These are phyloP conservation scores for Macrobrachium rosenbergii DNA, from an alignment of 1,140 invertebrate genomes.

Conservation along the genomic window DNA sequence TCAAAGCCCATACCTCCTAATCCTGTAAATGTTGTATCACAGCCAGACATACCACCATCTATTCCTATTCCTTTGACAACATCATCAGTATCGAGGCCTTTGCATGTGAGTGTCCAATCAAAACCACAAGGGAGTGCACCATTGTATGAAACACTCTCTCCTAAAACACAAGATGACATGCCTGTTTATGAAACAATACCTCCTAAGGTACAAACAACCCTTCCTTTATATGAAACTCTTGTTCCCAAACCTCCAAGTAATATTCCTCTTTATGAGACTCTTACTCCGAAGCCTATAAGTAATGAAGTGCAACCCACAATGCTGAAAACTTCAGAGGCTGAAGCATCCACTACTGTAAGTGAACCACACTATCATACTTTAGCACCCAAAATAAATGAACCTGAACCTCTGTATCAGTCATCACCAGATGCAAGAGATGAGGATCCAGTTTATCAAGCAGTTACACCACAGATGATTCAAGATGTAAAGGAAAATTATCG, in stretches of 20 bases:
- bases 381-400: slow-evolving; percentile 28
- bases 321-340: slow-evolving; percentile 4
- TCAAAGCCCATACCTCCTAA: too few species aligned
- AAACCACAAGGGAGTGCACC: background rate
- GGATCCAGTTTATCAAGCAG: slow-evolving; percentile 53
- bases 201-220: slow-evolving; percentile 8
- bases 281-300: slow-evolving; percentile 19
- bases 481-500: slow-evolving; percentile 54
- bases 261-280: slow-evolving; percentile 42
- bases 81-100: background rate
- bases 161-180: background rate
- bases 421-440: slow-evolving; percentile 41
- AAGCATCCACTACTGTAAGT: slow-evolving; percentile 23
- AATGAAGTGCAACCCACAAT: background rate
- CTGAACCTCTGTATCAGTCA: slow-evolving; percentile 42
- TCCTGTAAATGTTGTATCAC: too few species aligned
- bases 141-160: background rate
- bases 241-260: slow-evolving; percentile 34
- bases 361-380: slow-evolving; percentile 47
- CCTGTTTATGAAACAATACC: slow-evolving; percentile 39
- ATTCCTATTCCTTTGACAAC: background rate
- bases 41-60: background rate
- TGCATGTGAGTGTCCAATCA: background rate
- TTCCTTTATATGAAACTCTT: slow-evolving; percentile 3
- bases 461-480: slow-evolving; percentile 55